These are phyloP conservation scores for Scrobipalpa atriplicella DNA, from an alignment of 2,888 invertebrate genomes.

Conservation along the genomic window DNA sequence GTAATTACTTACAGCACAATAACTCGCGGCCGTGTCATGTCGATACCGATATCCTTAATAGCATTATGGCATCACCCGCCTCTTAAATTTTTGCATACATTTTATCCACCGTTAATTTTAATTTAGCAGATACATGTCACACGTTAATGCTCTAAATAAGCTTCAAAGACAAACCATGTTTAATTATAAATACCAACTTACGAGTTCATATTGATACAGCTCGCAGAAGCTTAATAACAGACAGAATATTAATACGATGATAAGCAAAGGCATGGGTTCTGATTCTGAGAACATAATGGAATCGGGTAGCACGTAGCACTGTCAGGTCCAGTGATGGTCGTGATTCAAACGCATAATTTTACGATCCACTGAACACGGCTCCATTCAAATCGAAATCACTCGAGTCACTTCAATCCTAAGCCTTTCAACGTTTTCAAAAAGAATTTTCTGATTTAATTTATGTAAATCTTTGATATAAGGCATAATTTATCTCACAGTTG, in stretches of 20 bases:
- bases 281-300: conserved; percentile 52
- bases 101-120: conserved; percentile 27
- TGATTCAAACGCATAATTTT: conserved; percentile 59
- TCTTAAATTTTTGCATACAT: conserved; percentile 14
- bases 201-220: conserved; percentile 19
- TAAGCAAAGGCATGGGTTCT: conserved; percentile 40
- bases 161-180: conserved; percentile 4
- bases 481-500: conserved; percentile 32
- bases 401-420: conserved; percentile 22
- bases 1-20: conserved; percentile 58
- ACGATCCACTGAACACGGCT: conserved; percentile 55
- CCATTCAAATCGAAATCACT: conserved; percentile 41
- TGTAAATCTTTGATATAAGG: conserved; percentile 32
- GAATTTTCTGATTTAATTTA: conserved; percentile 33
- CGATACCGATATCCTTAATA: conserved; percentile 51
- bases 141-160: background rate
- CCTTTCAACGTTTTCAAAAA: conserved; percentile 25
- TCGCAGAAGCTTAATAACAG: conserved; percentile 38
- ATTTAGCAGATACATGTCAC: background rate
- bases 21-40: conserved; percentile 48
- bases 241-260: conserved; percentile 46
- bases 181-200: conserved; percentile 6
- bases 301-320: conserved; percentile 47
- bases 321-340: conserved; percentile 35
- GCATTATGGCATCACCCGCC: conserved; percentile 41